Conservation (phyloP, 2,888 invertebrate species). For the Drosophila cracens region DNA sequence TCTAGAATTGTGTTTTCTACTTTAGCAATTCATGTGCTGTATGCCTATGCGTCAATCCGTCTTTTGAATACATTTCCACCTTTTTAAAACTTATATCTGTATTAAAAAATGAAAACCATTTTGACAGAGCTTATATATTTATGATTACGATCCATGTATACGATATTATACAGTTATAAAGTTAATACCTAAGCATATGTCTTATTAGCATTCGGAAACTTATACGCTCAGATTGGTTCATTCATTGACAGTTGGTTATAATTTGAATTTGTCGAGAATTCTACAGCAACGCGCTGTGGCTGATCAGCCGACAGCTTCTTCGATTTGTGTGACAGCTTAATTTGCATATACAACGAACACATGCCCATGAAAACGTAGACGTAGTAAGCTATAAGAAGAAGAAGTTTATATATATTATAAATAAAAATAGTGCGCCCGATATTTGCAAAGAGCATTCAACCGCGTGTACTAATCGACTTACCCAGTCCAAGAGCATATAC, state of each 20-base stretch:
- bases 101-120: neutral
- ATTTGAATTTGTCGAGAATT: neutral
- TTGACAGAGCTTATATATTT: neutral
- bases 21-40: neutral
- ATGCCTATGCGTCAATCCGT: neutral
- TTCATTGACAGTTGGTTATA: neutral
- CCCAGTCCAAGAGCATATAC: accelerated
- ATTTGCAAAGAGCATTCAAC: neutral
- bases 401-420: neutral
- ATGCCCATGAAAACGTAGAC: neutral
- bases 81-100: neutral
- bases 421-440: neutral
- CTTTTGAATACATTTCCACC: neutral
- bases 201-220: neutral
- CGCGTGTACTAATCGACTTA: neutral
- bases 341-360: neutral
- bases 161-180: neutral
- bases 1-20: neutral
- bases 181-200: neutral
- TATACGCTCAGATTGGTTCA: neutral
- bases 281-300: too few relatives aligned
- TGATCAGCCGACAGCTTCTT: too few relatives aligned
- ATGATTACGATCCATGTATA: neutral
- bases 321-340: neutral
- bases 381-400: accelerated